Base-by-base conservation (phyloP, 2,797 vertebrate genomes). In the Xyrichtys novacula region DNA sequence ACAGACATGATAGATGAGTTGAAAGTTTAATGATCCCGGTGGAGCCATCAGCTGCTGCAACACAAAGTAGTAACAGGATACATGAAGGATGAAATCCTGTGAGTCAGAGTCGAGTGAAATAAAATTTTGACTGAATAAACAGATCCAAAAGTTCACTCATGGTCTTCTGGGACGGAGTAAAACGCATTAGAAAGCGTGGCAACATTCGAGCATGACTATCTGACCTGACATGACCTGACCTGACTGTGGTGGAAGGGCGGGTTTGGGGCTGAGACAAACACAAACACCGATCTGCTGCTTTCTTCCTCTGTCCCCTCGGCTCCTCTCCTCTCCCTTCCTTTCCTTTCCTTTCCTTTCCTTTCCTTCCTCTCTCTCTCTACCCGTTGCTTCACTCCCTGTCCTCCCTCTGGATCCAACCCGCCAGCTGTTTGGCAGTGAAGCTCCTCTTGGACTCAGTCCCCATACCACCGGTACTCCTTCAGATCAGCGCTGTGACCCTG, bases 351-450 rank as follows among this genome's bases (percentile, higher is more conserved):
- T n/a, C n/a, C 28, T 20, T 9, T 62, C 25, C 59, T 75, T 76
- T 57, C 65, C 77, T 84, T 64, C 50, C 47, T 17, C 23, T 20
- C 38, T 40, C 32, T 12, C 11, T 82, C 73, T 57, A 65, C 74
- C 60, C 56, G 28, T 76, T 16, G 34, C 19, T 28, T 39, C 26
- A 1, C 56, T 54, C 43, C 15, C 44, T 10, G 32, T 61, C 38
- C 63, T 78, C 76, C 71, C 78, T 66, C 48, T 75, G 83, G 78
- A 78, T 84, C 73, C 81, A 80, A 53, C 71, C 76, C 53, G 8
- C 72, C 85, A 87, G 87, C 83, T 88, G 85, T 86, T 85, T 84
- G 68, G 74, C 78, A 59, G 57, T 31, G 32, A 5, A 29, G 44
- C 53, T 52, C 59, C 29, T 40, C 61, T 68, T 63, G 36, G 55